These are phyloP conservation scores for Auanema freiburgensis DNA, from an alignment of 2,888 invertebrate species.

Conservation along the genomic window DNA sequence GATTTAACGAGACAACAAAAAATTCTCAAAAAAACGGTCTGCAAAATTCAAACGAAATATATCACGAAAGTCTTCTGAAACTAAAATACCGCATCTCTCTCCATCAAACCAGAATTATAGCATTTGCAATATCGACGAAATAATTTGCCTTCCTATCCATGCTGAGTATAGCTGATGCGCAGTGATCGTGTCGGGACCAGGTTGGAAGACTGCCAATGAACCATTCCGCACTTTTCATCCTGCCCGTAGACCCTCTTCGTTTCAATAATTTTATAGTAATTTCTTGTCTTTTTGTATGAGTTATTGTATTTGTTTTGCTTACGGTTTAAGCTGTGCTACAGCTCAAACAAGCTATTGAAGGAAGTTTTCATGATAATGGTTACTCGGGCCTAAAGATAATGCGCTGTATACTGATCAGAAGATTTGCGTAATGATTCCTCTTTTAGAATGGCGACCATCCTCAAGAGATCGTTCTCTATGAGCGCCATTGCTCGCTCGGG, in stretches of 20 bases:
- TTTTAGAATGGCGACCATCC: conserved; percentile 39
- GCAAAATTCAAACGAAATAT: no score
- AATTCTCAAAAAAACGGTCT: no score
- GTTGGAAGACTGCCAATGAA: conserved; percentile 5
- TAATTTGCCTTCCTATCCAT: conserved; percentile 4
- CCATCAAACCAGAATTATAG: no score
- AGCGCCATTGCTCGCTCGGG: conserved; percentile 44
- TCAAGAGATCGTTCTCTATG: conserved; percentile 49
- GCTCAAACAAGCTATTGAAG: no score
- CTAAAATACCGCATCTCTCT: no score
- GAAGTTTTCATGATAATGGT: conserved; percentile 3
- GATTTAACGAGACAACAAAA: no score
- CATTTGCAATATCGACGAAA: neutral
- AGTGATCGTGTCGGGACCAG: conserved; percentile 7
- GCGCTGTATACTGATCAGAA: no score
- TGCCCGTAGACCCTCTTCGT: neutral
- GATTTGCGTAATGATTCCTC: neutral
- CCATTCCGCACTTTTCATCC: neutral
- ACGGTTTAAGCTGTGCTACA: neutral
- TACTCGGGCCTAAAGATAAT: no score
- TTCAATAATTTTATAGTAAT: neutral
- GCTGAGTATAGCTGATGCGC: conserved; percentile 2
- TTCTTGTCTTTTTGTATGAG: neutral
- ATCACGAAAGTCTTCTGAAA: no score
- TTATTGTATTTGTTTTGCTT: neutral